Conservation (phyloP, 2,113 vertebrate genomes). For the Dryoscopus gambensis region DNA sequence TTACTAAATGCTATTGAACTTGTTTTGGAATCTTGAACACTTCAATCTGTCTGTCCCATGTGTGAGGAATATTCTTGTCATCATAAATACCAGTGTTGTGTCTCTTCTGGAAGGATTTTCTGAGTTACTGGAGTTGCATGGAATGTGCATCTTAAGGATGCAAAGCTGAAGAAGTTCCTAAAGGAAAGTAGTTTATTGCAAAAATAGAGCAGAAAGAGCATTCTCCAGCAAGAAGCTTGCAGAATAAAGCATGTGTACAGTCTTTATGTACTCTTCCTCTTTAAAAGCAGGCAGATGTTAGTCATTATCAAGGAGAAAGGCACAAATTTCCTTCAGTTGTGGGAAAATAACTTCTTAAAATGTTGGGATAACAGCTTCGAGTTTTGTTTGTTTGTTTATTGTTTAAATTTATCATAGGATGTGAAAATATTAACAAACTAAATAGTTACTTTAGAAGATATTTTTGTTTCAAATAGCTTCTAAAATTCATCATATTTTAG, state of each 20-base stretch:
- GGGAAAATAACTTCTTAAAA: background rate
- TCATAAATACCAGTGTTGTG: background rate
- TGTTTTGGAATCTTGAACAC: background rate
- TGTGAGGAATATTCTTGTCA: background rate
- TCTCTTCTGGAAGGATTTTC: background rate
- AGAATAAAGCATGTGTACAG: background rate
- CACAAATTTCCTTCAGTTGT: background rate
- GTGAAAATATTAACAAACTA: background rate
- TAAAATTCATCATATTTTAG: background rate
- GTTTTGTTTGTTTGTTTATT: background rate
- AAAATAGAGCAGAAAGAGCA: background rate
- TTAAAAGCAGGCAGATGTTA: background rate
- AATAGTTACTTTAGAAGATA: background rate
- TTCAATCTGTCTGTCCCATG: background rate
- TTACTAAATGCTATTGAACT: background rate
- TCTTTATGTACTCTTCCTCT: background rate
- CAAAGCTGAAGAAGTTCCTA: background rate
- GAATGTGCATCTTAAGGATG: background rate
- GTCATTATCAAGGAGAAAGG: background rate
- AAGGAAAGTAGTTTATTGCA: background rate
- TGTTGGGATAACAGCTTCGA: background rate
- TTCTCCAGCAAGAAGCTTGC: background rate
- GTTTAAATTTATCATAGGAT: background rate
- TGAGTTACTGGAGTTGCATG: background rate
- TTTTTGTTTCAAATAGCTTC: background rate